Evolutionary conservation across 1,140 invertebrate genomes (phyloP), one percentile per base, ranked within the genome.

Genomic region (Platyscapa corneri): DNA sequence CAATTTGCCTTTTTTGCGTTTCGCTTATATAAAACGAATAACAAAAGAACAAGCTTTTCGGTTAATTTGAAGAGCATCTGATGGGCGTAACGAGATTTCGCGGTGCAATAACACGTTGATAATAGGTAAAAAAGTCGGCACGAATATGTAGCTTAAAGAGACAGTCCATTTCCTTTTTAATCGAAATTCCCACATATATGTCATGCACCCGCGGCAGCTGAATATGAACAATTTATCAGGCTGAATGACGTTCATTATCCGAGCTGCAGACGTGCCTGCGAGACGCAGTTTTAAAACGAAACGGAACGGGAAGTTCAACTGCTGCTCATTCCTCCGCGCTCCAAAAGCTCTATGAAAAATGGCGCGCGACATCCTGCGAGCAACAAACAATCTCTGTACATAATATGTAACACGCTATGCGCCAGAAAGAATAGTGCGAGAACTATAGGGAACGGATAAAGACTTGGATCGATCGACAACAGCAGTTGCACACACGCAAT

Each of bases 181-280:
- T 56, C 76, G 76, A 56, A 37, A 60, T 60, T 27, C 3, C 2
- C 23, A 60, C 56, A 27, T 53, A 53, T 53, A 16, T 16, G 16
- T 53, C 49, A 53, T 14, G n/a, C 34, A 7, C 18, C 0, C 34
- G 70, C 23, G 27, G 23, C 14, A 27, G 1, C 23, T 27, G 56
- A 60, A 60, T 27, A 39, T 39, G 56, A 42, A 84, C 82, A n/a
- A 84, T 84, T 84, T 84, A 78, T 84, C 82, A 84, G 75, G n/a
- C 16, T 60, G 82, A 67, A 77, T 74, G 82, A 84, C 82, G 74
- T 84, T 84, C 74, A 84, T 84, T 84, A 84, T 84, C 82, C 82
- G 39, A 3, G 18, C 6, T 12, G 42, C 75, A 60, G 74, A 77
- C n/a, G 75, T 67, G 75, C 46, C 60, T 39, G 23, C 74, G 65